Percentiles rank a stretch among this genome's conserved stretches.
phyloP scores from a whole-genome alignment of 2,113 vertebrate species.

The Asarcornis scutulata region DNA sequence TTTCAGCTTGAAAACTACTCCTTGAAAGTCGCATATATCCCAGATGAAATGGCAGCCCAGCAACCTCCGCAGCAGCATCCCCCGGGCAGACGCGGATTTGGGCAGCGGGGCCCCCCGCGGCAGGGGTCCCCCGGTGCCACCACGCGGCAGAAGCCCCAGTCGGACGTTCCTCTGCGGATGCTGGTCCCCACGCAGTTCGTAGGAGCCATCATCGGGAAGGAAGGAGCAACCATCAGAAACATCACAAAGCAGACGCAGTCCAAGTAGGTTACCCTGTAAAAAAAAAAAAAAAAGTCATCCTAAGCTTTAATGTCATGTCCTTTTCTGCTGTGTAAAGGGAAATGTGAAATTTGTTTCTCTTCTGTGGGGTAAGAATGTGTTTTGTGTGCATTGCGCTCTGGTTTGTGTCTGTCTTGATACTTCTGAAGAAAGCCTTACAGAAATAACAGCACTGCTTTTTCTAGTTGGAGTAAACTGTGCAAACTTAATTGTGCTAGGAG shows the following conservation, averaged over 20 bases:
- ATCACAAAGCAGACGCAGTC: slow-evolving; percentile 99
- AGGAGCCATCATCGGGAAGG: slow-evolving; percentile 97
- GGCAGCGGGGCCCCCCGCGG: slow-evolving; percentile 86
- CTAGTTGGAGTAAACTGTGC: neutral
- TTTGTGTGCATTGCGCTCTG: too few species aligned
- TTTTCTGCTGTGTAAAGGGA: rapidly evolving
- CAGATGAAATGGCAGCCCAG: slow-evolving; percentile 86
- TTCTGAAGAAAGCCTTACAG: neutral
- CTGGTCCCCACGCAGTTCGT: slow-evolving; percentile 97
- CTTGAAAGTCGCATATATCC: slow-evolving; percentile 96
- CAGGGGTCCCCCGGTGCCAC: slow-evolving; percentile 87
- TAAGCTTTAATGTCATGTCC: neutral
- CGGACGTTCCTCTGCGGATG: slow-evolving; percentile 91
- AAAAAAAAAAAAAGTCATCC: neutral
- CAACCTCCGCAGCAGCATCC: slow-evolving; percentile 71
- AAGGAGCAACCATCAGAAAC: slow-evolving; percentile 96
- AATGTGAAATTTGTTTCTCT: neutral
- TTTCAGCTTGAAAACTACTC: slow-evolving; percentile 94
- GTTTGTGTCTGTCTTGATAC: neutral
- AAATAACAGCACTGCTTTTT: neutral
- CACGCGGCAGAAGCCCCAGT: slow-evolving; percentile 89
- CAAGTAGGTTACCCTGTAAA: slow-evolving; percentile 82
- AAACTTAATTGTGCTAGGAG: neutral
- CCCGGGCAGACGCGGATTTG: slow-evolving; percentile 86
- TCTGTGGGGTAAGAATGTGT: neutral